Conservation (phyloP, 1,140 invertebrate species). For the Acromyrmex heyeri region DNA sequence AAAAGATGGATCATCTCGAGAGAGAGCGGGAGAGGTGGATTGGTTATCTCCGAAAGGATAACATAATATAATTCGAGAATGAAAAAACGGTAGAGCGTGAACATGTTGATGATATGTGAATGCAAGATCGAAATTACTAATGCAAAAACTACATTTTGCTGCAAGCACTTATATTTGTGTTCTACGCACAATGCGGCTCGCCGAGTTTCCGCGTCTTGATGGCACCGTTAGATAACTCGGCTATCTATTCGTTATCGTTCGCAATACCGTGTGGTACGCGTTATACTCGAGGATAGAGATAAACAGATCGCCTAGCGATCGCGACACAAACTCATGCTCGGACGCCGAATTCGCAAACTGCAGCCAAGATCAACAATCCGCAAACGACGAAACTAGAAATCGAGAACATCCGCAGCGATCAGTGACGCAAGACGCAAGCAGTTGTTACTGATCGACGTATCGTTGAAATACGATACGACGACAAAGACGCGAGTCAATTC, state of each 20-base stretch:
- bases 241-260: constrained; percentile 34
- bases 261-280: neutral
- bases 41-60: neutral
- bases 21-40: neutral
- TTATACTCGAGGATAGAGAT: constrained; percentile 34
- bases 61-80: neutral
- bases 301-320: constrained; percentile 46
- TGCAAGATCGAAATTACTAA: constrained; percentile 12
- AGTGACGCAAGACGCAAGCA: constrained; percentile 10
- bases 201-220: constrained; percentile 27
- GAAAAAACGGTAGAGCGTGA: neutral
- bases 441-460: neutral
- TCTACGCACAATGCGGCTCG: neutral
- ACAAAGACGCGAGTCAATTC: neutral
- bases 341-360: constrained; percentile 24
- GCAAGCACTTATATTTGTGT: neutral
- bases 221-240: constrained; percentile 46
- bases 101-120: neutral
- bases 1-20: constrained; percentile 44
- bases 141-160: neutral
- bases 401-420: constrained; percentile 28
- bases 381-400: constrained; percentile 35
- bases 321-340: constrained; percentile 6
- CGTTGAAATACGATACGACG: neutral
- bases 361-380: constrained; percentile 54